Evolutionary conservation across 2,888 invertebrate species (phyloP).

Genomic region (Ectemnius lituratus): DNA sequence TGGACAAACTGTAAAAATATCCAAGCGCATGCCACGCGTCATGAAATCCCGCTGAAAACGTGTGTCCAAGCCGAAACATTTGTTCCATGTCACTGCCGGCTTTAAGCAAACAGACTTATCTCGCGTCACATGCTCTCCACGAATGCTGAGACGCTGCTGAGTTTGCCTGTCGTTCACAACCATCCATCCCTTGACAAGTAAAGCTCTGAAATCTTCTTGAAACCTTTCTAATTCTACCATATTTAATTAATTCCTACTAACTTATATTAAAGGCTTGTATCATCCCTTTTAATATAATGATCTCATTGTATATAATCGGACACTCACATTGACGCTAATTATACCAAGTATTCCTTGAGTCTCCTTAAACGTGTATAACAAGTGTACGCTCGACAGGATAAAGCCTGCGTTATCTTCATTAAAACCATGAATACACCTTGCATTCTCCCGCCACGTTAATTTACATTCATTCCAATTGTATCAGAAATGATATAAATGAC

Average conservation of each 20-base stretch:
- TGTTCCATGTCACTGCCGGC: conserved; percentile 42
- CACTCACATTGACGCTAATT: conserved; percentile 50
- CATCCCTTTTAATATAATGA: no score
- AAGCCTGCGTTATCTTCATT: conserved; percentile 22
- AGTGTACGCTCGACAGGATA: conserved; percentile 8
- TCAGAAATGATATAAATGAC: neutral
- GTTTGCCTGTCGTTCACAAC: conserved; percentile 32
- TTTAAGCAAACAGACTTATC: conserved; percentile 56
- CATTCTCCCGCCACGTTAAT: neutral
- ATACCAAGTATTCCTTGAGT: conserved; percentile 17
- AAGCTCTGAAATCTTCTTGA: neutral
- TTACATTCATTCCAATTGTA: neutral
- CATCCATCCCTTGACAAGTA: conserved; percentile 12
- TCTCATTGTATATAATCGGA: neutral
- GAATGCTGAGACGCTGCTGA: conserved; percentile 28
- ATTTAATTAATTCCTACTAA: no score
- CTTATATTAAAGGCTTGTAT: no score
- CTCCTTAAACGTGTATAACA: conserved; percentile 18
- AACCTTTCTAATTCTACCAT: neutral
- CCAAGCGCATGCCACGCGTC: conserved; percentile 38
- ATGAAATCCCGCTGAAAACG: conserved; percentile 45
- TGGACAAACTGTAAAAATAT: conserved; percentile 49
- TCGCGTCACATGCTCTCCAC: conserved; percentile 33
- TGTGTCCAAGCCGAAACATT: conserved; percentile 42
- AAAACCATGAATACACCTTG: neutral